phyloP scores from a whole-genome alignment of 1,140 invertebrate genomes.

The Tetragnatha versicolor region DNA sequence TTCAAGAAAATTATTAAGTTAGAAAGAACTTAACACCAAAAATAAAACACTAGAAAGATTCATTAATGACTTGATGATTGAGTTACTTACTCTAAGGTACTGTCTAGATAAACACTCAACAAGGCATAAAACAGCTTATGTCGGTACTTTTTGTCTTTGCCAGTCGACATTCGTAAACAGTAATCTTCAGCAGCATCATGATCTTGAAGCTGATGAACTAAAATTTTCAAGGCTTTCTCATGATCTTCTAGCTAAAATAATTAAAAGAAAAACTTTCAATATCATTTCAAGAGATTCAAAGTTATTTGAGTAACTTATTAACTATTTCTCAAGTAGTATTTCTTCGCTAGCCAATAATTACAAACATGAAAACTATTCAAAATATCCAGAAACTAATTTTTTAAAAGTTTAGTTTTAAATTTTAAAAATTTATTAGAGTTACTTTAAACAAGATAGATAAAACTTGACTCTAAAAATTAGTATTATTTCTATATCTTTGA shows the following conservation, averaged over 20 bases:
- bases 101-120: conserved; percentile 66
- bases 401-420: too few species aligned
- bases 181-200: conserved; percentile 67
- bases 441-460: too few species aligned
- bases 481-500: too few species aligned
- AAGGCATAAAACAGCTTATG: conserved; percentile 66
- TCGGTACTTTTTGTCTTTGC: conserved; percentile 62
- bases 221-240: conserved; percentile 67
- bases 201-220: conserved; percentile 68
- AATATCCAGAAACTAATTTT: not conserved
- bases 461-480: too few species aligned
- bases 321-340: not conserved
- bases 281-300: not conserved
- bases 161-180: conserved; percentile 65
- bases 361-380: not conserved
- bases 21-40: too few species aligned
- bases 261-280: too few species aligned
- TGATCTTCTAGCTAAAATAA: conserved; percentile 66
- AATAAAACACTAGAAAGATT: not conserved
- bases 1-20: too few species aligned
- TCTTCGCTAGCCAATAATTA: not conserved
- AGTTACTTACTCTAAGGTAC: conserved; percentile 65
- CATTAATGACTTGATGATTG: not conserved
- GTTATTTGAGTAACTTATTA: not conserved
- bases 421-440: too few species aligned